Conservation (phyloP, 2,113 vertebrate species). For the Astur gentilis region DNA sequence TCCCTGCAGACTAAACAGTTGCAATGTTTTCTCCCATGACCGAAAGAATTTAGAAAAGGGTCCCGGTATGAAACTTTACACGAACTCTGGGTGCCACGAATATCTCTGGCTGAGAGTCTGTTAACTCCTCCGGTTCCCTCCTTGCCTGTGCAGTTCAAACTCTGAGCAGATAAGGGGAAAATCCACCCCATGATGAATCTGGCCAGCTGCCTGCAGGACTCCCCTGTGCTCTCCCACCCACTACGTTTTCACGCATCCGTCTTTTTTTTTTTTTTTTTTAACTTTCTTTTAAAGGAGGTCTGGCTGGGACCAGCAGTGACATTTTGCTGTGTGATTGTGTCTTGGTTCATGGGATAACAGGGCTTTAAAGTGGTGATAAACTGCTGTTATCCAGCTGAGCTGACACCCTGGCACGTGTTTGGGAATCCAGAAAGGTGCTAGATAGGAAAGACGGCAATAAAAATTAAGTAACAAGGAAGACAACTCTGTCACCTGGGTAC, state of each 20-base stretch:
- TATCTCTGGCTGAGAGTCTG: slow-evolving; percentile 10
- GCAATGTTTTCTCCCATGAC: slow-evolving; percentile 41
- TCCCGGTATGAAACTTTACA: slow-evolving; percentile 26
- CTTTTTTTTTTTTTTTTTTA: no score
- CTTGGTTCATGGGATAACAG: not conserved
- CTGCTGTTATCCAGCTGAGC: not conserved
- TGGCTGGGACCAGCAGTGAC: not conserved
- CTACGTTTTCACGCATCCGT: accelerated
- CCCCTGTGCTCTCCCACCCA: not conserved
- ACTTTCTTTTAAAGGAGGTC: not conserved
- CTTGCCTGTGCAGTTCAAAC: accelerated
- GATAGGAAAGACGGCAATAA: not conserved
- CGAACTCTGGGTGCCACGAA: not conserved
- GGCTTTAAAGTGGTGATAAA: not conserved
- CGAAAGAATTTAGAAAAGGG: slow-evolving; percentile 34
- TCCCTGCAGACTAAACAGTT: slow-evolving; percentile 52
- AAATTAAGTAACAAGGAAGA: not conserved
- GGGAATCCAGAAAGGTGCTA: not conserved
- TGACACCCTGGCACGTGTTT: not conserved
- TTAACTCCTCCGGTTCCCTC: not conserved
- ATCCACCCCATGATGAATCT: not conserved
- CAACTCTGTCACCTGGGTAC: not conserved
- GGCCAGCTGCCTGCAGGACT: not conserved
- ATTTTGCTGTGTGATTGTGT: not conserved
- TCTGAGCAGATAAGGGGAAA: not conserved